These are phyloP conservation scores for Conger conger DNA, from an alignment of 2,113 vertebrate species.

Conservation along the genomic window DNA sequence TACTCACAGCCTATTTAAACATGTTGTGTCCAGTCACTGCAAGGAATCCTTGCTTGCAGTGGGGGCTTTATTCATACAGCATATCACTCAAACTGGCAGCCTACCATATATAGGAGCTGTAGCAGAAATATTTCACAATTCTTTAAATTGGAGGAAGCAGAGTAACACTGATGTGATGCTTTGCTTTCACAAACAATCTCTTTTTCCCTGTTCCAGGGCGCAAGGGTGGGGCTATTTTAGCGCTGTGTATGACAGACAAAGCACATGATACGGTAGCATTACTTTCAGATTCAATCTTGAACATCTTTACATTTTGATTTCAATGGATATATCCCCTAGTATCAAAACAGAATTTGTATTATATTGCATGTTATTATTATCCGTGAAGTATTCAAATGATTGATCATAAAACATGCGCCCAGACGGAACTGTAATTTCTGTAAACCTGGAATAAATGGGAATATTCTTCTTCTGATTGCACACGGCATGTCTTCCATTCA, in stretches of 20 bases:
- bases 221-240: not conserved
- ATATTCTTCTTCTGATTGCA: not conserved
- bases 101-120: not conserved
- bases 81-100: not conserved
- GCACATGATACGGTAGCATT: not conserved
- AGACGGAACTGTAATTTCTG: constrained; percentile 11
- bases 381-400: not conserved
- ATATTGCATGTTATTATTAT: not conserved
- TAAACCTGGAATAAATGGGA: constrained; percentile 4
- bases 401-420: not conserved
- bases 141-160: not conserved
- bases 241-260: not conserved
- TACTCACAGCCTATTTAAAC: not conserved
- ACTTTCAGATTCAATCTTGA: not conserved
- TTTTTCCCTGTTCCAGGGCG: not conserved
- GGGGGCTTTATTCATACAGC: not conserved
- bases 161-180: not conserved
- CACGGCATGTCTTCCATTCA: constrained; percentile 3
- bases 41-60: not conserved
- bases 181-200: not conserved
- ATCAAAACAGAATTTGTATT: not conserved
- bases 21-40: not conserved
- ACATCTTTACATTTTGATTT: not conserved
- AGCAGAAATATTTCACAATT: not conserved
- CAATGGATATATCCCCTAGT: not conserved